Evolutionary conservation across 2,113 vertebrate species (phyloP), one percentile per base, ranked within the genome.

Genomic region (Danio rerio): DNA sequence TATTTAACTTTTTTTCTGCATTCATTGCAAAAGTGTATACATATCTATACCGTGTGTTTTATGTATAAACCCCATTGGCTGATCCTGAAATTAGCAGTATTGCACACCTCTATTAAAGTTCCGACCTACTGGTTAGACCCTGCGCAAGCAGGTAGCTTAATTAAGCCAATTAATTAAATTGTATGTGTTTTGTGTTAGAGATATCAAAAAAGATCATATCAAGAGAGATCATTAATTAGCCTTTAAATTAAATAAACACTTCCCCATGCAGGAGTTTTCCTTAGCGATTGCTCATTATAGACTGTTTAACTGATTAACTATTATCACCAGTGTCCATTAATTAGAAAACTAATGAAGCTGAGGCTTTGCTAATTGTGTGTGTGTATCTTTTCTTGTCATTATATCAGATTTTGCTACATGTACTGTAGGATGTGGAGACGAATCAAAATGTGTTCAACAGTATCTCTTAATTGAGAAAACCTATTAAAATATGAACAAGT

Each of bases 191-290:
- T 91, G 89, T 87, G 83, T 73, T 81, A 85, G 87, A 89, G 84
- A 91, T 92, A 89, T 92, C 91, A 90, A 71, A 49, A 49, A 71
- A 21, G 45, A 70, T 68, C 16, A 68, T 90, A 92, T 88, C 79
- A 87, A 82, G 84, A 81, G 88, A 87, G 87, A 18, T 73, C 45
- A 88, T 88, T 92, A 92, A 93, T 94, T 93, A 93, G 90, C 86
- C 87, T 83, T 93, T 91, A 88, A 91, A 92, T 92, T 92, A 92
- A 86, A 90, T 84, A 81, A 87, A 90, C 86, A 88, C 82, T 86
- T 86, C 84, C 88, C 90, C 84, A 82, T 87, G 90, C 86, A 62
- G 82, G 88, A 84, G 87, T 85, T 79, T 74, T 76, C 78, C 70
- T 79, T 91, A 86, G 89, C 89, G 88, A 89, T 82, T 81, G 86